Base-by-base conservation (phyloP, 2,888 invertebrate species). In the Troides oblongomaculatus region DNA sequence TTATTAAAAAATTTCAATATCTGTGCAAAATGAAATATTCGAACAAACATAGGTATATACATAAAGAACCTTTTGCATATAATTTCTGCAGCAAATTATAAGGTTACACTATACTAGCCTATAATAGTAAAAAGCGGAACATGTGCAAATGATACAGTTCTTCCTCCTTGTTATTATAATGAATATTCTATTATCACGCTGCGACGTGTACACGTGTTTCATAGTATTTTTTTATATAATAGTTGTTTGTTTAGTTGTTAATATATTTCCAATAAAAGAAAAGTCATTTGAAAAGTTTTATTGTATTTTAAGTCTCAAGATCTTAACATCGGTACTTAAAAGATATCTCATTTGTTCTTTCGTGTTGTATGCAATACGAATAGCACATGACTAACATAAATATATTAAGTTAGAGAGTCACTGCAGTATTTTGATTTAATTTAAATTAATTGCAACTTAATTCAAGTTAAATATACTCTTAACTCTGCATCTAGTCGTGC, bases 151-250 rank as follows among this genome's bases (percentile, higher is more conserved):
- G 36, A 39, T 62, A 23, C 4, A 63, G 53, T 17, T 14, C 12
- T 23, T 39, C 12, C 3, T 12, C 39, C 5, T 50, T 66, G 25
- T 17, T n/a, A 66, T 59, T 66, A 59, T 10, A 59, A n/a, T 66
- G 59, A 66, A 66, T 66, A 36, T 60, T 66, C 7, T 61, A 66
- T 66, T 66, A 60, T 61, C 50, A 18, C 36, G 30, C 14, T 61
- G 30, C 50, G 58, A 12, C 46, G 30, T 53, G 60, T 18, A 14
- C 21, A 53, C 12, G 18, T 36, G 10, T 50, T 30, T 30, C 5
- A 30, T 30, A 30, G 25, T 25, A n/a, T 0, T 30, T 8, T 53
- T 23, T 63, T 25, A 18, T 10, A 8, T 46, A 23, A 46, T 17
- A 62, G 1, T 4, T 6, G 8, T 30, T 17, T 6, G 6, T 17